A percentile compares a stretch with the other conserved stretches of the same genome.
These are phyloP conservation scores for Microchirus variegatus DNA, from an alignment of 2,797 vertebrate species.

Conservation along the genomic window DNA sequence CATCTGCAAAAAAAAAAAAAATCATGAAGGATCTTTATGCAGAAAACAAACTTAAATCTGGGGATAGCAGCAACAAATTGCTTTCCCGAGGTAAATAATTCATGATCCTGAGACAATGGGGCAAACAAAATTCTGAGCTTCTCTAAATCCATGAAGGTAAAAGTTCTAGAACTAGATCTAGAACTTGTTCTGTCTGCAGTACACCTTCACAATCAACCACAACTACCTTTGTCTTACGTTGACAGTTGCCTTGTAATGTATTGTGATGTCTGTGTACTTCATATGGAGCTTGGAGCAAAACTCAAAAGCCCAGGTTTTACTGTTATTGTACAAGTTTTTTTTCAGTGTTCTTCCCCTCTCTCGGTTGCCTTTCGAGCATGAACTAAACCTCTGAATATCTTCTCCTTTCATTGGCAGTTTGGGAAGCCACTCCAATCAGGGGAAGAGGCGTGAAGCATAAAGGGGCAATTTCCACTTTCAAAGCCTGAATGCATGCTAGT, in stretches of 20 bases:
- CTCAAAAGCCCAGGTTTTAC: no score
- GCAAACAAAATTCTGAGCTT: no score
- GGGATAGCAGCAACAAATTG: no score
- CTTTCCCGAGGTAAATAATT: no score
- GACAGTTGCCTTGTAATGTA: constrained; percentile 7
- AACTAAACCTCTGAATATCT: constrained; percentile 16
- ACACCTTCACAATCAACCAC: neutral
- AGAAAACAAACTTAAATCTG: no score
- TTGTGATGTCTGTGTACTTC: constrained; percentile 1
- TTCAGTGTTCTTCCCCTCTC: no score
- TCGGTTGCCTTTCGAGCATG: neutral
- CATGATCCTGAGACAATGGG: no score
- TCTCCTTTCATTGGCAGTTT: constrained; percentile 21
- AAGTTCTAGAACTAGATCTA: no score
- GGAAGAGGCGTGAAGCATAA: constrained; percentile 39
- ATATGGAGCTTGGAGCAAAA: neutral
- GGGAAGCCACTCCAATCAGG: constrained; percentile 37
- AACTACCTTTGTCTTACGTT: constrained; percentile 2
- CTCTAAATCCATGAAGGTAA: no score
- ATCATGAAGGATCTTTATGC: no score
- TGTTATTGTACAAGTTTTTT: no score
- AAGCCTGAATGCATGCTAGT: constrained; percentile 52
- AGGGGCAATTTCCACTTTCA: constrained; percentile 52
- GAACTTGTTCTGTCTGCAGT: neutral
- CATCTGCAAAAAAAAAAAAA: no score